A percentile compares a stretch with the other conserved stretches of the same genome.
phyloP scores from a whole-genome alignment of 2,113 vertebrate genomes.

The Noctilio leporinus region DNA sequence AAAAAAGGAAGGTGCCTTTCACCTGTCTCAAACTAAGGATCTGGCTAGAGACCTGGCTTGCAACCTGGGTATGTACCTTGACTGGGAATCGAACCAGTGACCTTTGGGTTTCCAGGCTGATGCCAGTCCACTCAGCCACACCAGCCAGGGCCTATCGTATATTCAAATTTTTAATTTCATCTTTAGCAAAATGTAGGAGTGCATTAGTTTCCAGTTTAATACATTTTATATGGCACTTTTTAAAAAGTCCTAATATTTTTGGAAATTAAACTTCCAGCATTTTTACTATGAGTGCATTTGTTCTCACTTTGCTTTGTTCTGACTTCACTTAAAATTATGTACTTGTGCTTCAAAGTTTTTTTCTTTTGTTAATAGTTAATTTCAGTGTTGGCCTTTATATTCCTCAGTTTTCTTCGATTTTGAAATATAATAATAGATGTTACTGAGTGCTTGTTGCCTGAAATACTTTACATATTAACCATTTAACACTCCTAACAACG shows the following conservation, averaged over 20 bases:
- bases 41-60: no score
- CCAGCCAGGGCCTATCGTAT: no score
- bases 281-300: neutral
- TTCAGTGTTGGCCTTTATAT: neutral
- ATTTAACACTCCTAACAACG: neutral
- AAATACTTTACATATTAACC: neutral
- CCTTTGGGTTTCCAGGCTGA: no score
- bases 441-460: neutral
- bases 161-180: neutral
- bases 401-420: neutral
- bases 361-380: neutral
- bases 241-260: neutral
- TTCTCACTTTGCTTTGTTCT: neutral
- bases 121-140: no score
- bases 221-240: neutral
- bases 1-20: no score
- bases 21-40: no score
- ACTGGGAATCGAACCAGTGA: no score
- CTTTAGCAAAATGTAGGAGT: neutral
- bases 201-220: neutral
- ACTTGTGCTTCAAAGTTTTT: neutral
- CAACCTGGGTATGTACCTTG: no score
- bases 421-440: neutral
- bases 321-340: neutral
- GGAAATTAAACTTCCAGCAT: neutral